These are phyloP conservation scores for Macroteleia sp. DNA, from an alignment of 2,888 invertebrate species.

Conservation along the genomic window DNA sequence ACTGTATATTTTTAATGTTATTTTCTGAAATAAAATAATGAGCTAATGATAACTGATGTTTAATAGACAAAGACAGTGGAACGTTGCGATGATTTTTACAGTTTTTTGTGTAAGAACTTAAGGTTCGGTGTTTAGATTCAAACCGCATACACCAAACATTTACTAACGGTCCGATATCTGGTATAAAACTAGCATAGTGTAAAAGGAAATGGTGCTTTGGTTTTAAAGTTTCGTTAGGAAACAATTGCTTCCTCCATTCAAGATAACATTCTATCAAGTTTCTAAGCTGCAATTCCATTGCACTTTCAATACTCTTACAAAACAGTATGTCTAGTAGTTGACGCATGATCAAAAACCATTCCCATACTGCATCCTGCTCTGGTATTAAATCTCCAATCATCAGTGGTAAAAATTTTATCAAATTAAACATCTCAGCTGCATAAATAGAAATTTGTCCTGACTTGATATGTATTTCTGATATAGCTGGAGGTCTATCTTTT, in stretches of 20 bases:
- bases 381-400: not conserved
- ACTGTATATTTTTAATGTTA: too few species aligned
- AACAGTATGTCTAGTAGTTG: constrained; percentile 1
- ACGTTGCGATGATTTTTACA: constrained; percentile 9
- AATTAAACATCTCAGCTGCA: constrained; percentile 7
- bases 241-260: not conserved
- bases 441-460: constrained; percentile 1
- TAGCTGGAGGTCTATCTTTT: not conserved
- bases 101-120: constrained; percentile 9
- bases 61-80: not conserved
- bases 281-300: not conserved
- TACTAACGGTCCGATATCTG: constrained; percentile 6
- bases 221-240: constrained; percentile 13
- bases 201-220: constrained; percentile 28
- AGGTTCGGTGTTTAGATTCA: constrained; percentile 12
- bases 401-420: constrained; percentile 4
- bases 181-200: constrained; percentile 9
- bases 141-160: constrained; percentile 12
- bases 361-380: not conserved
- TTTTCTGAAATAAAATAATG: too few species aligned
- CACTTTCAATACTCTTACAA: not conserved
- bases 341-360: not conserved
- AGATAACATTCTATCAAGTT: not conserved
- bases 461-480: not conserved
- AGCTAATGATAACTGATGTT: too few species aligned